phyloP scores from a whole-genome alignment of 37 sponge, comb jelly and placozoan species.

The Aplysina aerophoba region DNA sequence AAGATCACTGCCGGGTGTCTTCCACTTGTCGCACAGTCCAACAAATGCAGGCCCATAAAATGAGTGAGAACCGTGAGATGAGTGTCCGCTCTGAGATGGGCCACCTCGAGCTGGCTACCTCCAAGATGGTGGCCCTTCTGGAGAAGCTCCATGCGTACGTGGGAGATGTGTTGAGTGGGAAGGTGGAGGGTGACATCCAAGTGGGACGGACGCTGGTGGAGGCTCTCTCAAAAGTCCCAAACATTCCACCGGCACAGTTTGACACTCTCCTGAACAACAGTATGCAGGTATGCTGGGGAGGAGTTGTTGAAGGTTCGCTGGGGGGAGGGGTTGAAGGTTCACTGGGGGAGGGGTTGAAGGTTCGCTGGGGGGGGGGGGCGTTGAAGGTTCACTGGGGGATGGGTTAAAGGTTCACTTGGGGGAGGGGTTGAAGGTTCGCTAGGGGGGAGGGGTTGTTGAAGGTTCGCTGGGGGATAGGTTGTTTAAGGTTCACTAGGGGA shows the following conservation, averaged over 20 bases:
- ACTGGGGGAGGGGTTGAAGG: no score
- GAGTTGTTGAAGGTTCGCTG: no score
- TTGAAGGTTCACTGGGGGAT: no score
- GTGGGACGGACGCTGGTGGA: slow-evolving; percentile 81
- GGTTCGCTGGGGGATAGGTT: no score
- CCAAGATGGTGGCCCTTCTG: slow-evolving; percentile 46
- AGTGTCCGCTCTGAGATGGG: neutral
- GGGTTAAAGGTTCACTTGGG: no score
- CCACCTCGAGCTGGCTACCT: slow-evolving; percentile 7
- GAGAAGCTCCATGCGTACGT: slow-evolving; percentile 60
- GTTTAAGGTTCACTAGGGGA: no score
- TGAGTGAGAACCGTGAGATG: neutral
- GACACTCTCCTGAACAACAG: slow-evolving; percentile 75
- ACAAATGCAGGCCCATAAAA: slow-evolving; percentile 19
- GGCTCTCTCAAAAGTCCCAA: slow-evolving; percentile 67
- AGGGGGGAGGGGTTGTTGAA: no score
- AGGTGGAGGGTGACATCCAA: slow-evolving; percentile 45
- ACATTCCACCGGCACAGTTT: slow-evolving; percentile 66
- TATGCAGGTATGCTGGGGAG: slow-evolving; percentile 79
- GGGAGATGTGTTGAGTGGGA: slow-evolving; percentile 66
- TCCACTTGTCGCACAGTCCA: neutral
- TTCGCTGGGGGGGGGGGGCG: no score
- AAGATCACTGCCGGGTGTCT: no score
- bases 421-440: no score
- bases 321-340: no score